Percentiles rank a stretch among this genome's conserved stretches.
Evolutionary conservation across 2,888 invertebrate species (phyloP).

Genomic region (Strigamia maritima): DNA sequence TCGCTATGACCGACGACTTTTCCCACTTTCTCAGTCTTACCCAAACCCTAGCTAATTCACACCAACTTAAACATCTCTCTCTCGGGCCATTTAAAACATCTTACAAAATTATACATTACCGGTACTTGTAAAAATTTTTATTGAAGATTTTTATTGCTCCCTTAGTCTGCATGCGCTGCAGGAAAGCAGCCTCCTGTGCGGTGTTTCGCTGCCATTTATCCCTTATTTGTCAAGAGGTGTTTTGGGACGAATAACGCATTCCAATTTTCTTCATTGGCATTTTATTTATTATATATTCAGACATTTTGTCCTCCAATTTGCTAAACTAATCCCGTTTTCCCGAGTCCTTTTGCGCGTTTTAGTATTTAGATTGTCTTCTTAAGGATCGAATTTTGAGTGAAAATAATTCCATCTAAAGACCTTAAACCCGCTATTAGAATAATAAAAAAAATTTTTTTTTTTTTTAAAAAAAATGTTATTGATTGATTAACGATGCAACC

Average conservation of each 20-base stretch:
- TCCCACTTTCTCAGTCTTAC: too few species aligned
- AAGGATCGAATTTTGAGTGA: not conserved
- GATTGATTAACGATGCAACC: not conserved
- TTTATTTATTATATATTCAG: not conserved
- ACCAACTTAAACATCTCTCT: too few species aligned
- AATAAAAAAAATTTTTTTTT: not conserved
- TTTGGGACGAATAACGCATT: too few species aligned
- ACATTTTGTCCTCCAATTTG: not conserved
- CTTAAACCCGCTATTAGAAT: not conserved
- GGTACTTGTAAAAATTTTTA: too few species aligned
- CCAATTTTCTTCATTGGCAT: not conserved
- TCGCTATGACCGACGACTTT: too few species aligned
- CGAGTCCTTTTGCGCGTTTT: not conserved
- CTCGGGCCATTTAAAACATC: too few species aligned
- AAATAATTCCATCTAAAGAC: conserved; percentile 12
- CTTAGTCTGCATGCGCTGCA: not conserved
- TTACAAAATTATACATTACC: too few species aligned
- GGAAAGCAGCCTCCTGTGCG: not conserved
- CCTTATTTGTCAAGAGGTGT: not conserved
- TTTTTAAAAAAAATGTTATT: not conserved
- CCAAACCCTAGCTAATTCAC: too few species aligned
- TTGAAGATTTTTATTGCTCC: too few species aligned
- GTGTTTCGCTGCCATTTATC: not conserved
- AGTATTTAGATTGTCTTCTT: not conserved
- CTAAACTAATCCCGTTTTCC: not conserved